phyloP scores from a whole-genome alignment of 2,113 vertebrate species.

The Phylloscopus whistleri region DNA sequence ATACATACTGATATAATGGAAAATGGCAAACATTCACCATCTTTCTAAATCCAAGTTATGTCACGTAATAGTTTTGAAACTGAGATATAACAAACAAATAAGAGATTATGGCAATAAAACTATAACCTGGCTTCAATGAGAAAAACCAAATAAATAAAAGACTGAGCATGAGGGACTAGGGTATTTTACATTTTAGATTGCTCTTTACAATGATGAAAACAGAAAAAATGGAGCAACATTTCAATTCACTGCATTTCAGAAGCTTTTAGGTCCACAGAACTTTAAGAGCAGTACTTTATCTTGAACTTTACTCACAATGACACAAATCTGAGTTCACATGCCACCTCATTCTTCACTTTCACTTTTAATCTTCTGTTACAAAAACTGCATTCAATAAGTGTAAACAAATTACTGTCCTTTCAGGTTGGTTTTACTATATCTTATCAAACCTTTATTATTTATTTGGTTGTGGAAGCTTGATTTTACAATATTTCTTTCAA shows the following conservation, averaged over 20 bases:
- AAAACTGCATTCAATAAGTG: background rate
- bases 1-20: background rate
- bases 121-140: background rate
- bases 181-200: background rate
- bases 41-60: background rate
- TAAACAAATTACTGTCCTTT: background rate
- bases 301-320: background rate
- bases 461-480: background rate
- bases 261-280: background rate
- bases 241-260: background rate
- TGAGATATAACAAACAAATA: background rate
- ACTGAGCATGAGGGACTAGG: background rate
- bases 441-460: background rate
- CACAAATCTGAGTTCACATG: background rate
- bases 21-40: background rate
- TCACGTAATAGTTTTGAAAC: background rate
- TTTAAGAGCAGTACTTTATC: background rate
- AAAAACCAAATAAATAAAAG: background rate
- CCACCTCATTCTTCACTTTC: background rate
- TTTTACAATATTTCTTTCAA: background rate
- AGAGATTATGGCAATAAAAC: background rate
- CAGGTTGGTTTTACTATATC: background rate
- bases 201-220: background rate
- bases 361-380: background rate
- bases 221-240: background rate